Evolutionary conservation across 1,140 invertebrate species (phyloP), one percentile per base, ranked within the genome.

Genomic region (Agraylea sexmaculata): DNA sequence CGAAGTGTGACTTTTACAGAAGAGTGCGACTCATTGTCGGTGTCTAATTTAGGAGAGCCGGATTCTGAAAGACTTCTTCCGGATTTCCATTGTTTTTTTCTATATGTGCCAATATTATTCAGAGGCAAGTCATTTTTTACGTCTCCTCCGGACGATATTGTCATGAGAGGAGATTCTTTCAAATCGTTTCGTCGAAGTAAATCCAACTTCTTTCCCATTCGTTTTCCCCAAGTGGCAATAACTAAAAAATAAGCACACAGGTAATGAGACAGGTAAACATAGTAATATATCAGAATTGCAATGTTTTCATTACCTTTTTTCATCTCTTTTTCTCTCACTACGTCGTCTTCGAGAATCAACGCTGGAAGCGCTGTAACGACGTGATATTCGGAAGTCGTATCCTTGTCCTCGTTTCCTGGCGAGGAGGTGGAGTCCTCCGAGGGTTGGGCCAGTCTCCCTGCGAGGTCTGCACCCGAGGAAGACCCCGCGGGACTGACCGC

Each of bases 171-270:
- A 10, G 58, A 52, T 40, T 75, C 74, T 51, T 78, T 77, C 37
- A 69, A 64, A 41, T 80, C 76, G 19, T 70, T 65, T 50, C 77
- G 72, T 43, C 80, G 75, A 43, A 86, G 66, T 47, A 81, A 73
- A 52, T 85, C 82, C 52, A 86, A 66, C 55, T 83, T 84, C 50
- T 75, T 78, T 42, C 81, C 80, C 78, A 86, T 81, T 36, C 74
- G 69, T 38, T 78, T 74, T 51, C 82, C 78, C 83, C 83, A 86
- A 43, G 82, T 81, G 39, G 75, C 72, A 44, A 83, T 70, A 49
- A 80, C 80, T 81, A 69, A 36, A 69, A 66, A 27, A 40, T 42
- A 46, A 42, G 38, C 51, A 52, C 50, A 38, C 31, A 35, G 27
- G n/a, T 36, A 30, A 34, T 34, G 19, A 40, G n/a, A 12, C 39